These are phyloP conservation scores for Synodontis membranacea DNA, from an alignment of 2,113 vertebrate species.

Conservation along the genomic window DNA sequence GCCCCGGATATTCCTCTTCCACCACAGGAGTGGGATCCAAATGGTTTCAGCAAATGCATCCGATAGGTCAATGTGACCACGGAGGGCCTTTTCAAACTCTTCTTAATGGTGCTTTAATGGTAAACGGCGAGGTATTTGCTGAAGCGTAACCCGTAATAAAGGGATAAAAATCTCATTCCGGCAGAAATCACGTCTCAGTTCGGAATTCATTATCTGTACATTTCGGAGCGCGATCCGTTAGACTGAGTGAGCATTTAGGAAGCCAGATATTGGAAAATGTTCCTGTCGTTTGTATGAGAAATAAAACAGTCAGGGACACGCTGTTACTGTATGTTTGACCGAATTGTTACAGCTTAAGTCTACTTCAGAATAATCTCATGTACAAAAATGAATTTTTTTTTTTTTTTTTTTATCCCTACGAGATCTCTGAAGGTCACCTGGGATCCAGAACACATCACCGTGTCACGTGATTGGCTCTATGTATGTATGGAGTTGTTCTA, in stretches of 20 bases:
- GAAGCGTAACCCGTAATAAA: conserved; percentile 20
- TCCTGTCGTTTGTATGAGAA: neutral
- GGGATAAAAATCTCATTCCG: conserved; percentile 25
- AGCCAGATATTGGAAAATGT: neutral
- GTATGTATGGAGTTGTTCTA: neutral
- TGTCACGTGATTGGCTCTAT: neutral
- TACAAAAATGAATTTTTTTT: neutral
- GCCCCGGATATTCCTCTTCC: neutral
- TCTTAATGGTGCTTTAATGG: neutral
- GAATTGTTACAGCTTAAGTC: neutral
- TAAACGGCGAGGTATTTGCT: conserved; percentile 7
- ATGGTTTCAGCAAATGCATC: neutral
- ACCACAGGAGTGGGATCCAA: too few species aligned
- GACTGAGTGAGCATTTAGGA: neutral
- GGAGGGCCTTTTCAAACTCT: neutral
- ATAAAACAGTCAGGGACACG: neutral
- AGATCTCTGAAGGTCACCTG: neutral
- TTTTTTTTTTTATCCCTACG: neutral
- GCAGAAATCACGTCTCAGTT: conserved; percentile 2
- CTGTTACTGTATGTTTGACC: neutral
- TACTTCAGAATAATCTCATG: neutral
- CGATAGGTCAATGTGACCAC: neutral
- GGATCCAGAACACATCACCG: neutral
- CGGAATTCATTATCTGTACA: neutral
- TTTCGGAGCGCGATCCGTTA: too few species aligned